phyloP scores from a whole-genome alignment of 1,140 invertebrate genomes.

The Mamestra configurata region DNA sequence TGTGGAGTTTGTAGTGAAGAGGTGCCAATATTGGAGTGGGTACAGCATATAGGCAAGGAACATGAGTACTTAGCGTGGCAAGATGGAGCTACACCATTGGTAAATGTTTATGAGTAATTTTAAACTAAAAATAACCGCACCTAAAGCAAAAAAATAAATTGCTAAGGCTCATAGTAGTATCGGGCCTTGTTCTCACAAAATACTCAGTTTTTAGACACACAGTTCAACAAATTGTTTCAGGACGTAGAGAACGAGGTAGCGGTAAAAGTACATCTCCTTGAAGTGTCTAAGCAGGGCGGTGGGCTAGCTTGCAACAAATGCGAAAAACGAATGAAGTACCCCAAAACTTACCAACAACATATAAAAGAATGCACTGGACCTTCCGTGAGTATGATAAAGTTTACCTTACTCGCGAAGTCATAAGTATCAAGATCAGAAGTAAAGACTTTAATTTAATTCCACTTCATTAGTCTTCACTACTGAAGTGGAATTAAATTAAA shows the following conservation, averaged over 20 bases:
- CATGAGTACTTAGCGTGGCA: constrained; percentile 69
- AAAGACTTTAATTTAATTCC: no score
- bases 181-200: no score
- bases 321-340: constrained; percentile 50
- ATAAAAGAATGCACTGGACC: constrained; percentile 45
- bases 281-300: constrained; percentile 33
- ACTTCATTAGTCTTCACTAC: no score
- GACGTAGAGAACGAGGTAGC: constrained; percentile 50
- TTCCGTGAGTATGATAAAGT: constrained; percentile 11
- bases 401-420: background rate
- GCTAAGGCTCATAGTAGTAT: no score
- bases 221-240: constrained; percentile 50
- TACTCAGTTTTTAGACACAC: no score
- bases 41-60: constrained; percentile 58
- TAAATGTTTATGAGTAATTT: constrained; percentile 45
- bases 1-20: constrained; percentile 75
- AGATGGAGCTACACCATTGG: constrained; percentile 57
- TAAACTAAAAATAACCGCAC: no score
- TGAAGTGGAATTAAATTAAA: no score
- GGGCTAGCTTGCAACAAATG: constrained; percentile 57
- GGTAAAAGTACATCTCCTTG: constrained; percentile 48
- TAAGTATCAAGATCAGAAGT: no score
- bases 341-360: constrained; percentile 53
- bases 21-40: constrained; percentile 55
- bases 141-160: no score